These are phyloP conservation scores for Muscicapa comitata DNA, from an alignment of 2,797 vertebrate species.

Conservation along the genomic window DNA sequence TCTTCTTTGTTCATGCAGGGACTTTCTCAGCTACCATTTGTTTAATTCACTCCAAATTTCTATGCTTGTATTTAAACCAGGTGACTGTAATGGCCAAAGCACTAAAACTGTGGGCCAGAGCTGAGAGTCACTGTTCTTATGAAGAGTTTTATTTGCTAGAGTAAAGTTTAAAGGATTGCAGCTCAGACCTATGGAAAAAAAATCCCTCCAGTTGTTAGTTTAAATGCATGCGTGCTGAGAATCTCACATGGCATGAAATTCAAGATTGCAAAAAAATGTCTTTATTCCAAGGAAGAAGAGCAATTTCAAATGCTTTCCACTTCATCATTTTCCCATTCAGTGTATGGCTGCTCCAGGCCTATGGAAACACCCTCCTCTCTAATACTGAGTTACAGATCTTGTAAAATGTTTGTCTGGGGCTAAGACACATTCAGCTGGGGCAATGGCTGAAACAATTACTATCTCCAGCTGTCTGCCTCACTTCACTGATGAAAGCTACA, in stretches of 20 bases:
- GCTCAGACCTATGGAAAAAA: background rate
- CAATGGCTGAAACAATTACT: background rate
- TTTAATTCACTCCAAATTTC: constrained; percentile 60
- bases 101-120: background rate
- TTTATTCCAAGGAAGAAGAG: background rate
- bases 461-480: constrained; percentile 29
- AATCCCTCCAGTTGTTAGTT: background rate
- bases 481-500: constrained; percentile 11
- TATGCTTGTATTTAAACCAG: constrained; percentile 53
- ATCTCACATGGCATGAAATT: background rate
- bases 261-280: background rate
- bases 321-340: background rate
- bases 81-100: constrained; percentile 21
- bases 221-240: background rate
- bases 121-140: background rate
- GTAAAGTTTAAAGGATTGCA: background rate
- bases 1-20: constrained; percentile 47
- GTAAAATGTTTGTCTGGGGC: background rate
- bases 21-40: constrained; percentile 51
- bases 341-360: background rate
- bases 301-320: constrained; percentile 5
- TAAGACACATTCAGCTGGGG: background rate
- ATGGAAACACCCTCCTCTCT: background rate
- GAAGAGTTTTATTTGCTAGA: background rate
- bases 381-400: background rate